Conservation (phyloP, 2,888 invertebrate species). For the Aphidoletes aphidimyza region DNA sequence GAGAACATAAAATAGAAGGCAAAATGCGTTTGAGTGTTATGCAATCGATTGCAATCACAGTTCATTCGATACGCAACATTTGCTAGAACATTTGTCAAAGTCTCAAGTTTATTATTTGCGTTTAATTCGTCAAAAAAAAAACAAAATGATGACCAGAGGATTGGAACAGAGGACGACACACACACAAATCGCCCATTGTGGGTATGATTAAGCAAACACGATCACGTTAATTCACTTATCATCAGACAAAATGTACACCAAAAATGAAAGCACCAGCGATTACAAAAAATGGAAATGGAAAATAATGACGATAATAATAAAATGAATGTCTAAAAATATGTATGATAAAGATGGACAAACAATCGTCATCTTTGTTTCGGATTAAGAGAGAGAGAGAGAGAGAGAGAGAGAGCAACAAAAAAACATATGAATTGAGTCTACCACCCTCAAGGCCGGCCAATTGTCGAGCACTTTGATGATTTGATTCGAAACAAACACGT, state of each 20-base stretch:
- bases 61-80: neutral
- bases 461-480: too few species aligned
- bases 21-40: too few species aligned
- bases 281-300: neutral
- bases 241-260: neutral
- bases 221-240: slow-evolving; percentile 2
- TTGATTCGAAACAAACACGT: too few species aligned
- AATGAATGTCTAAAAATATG: slow-evolving; percentile 9
- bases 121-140: neutral
- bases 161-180: neutral
- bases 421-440: too few species aligned
- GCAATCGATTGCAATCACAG: neutral
- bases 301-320: neutral
- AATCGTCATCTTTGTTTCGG: too few species aligned
- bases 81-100: neutral
- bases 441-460: too few species aligned
- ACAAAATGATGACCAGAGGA: too few species aligned
- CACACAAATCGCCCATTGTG: too few species aligned
- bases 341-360: neutral
- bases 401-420: too few species aligned
- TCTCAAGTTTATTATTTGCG: neutral
- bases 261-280: neutral
- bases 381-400: too few species aligned
- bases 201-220: neutral
- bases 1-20: neutral